These are phyloP conservation scores for Drosophila erecta DNA, from an alignment of 1,140 invertebrate species.

Conservation along the genomic window DNA sequence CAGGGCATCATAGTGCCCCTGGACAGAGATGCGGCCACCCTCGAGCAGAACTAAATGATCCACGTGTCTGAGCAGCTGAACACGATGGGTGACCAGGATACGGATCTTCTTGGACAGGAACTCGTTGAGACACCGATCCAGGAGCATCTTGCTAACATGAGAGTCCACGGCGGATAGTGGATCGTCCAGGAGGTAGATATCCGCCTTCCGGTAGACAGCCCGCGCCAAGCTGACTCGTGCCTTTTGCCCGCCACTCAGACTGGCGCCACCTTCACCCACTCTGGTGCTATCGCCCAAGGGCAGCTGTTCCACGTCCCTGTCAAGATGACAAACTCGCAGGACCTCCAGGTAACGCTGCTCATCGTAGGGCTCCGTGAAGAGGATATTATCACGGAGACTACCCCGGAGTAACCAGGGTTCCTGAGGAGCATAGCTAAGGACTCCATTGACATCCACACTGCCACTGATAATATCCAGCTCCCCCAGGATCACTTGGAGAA, in stretches of 20 bases:
- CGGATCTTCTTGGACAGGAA: conserved; percentile 90
- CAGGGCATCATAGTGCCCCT: conserved; percentile 83
- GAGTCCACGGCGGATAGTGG: conserved; percentile 93
- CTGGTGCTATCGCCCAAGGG: conserved; percentile 89
- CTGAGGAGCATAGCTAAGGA: conserved; percentile 91
- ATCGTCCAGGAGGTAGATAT: conserved; percentile 92
- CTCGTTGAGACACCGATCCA: conserved; percentile 89
- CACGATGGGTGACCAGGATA: conserved; percentile 94
- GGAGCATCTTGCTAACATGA: conserved; percentile 91
- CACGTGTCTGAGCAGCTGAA: conserved; percentile 92
- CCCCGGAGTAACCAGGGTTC: conserved; percentile 89
- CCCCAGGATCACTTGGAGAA: conserved; percentile 89
- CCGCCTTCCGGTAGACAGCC: conserved; percentile 86
- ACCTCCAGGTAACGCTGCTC: conserved; percentile 87
- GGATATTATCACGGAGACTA: conserved; percentile 91
- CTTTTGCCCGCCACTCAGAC: conserved; percentile 91
- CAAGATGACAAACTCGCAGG: conserved; percentile 86
- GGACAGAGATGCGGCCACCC: conserved; percentile 85
- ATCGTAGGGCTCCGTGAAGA: conserved; percentile 90
- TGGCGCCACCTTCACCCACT: conserved; percentile 93
- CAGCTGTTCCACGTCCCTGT: conserved; percentile 87
- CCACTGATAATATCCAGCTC: conserved; percentile 90
- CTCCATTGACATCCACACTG: conserved; percentile 87
- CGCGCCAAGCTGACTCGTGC: conserved; percentile 89
- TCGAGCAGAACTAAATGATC: conserved; percentile 88